These are phyloP conservation scores for Petaurus breviceps DNA, from an alignment of 2,113 vertebrate genomes.

Conservation along the genomic window DNA sequence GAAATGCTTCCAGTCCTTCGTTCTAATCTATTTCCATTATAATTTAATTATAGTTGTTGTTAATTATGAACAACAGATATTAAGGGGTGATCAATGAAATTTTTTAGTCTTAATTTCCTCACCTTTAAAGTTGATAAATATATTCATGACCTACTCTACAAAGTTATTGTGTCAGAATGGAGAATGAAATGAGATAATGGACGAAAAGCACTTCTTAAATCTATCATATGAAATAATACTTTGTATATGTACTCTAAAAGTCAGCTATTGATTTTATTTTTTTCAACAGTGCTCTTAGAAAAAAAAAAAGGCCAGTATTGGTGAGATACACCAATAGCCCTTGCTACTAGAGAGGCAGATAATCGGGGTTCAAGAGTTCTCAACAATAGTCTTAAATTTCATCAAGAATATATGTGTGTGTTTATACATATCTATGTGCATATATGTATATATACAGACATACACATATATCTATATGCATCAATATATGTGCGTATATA, in stretches of 20 bases:
- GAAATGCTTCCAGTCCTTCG: slow-evolving; percentile 12
- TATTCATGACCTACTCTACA: not conserved
- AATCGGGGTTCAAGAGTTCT: not conserved
- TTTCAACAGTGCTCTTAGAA: not conserved
- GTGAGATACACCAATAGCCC: not conserved
- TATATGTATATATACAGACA: too few relatives aligned
- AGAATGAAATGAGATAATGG: not conserved
- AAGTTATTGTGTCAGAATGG: not conserved
- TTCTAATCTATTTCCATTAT: slow-evolving; percentile 40
- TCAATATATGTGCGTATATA: too few relatives aligned
- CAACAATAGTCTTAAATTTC: not conserved
- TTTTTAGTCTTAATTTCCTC: not conserved
- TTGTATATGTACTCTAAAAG: not conserved
- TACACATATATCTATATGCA: too few relatives aligned
- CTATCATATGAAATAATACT: not conserved
- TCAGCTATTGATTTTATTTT: not conserved
- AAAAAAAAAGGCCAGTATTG: not conserved
- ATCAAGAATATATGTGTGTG: not conserved
- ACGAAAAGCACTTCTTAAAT: not conserved
- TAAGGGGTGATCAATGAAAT: not conserved
- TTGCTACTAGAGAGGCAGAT: not conserved
- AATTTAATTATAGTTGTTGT: slow-evolving; percentile 20
- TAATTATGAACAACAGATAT: slow-evolving; percentile 38
- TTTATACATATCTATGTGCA: too few relatives aligned
- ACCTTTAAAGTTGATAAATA: not conserved